Conservation (phyloP, 2,113 vertebrate species). For the Coturnix japonica region DNA sequence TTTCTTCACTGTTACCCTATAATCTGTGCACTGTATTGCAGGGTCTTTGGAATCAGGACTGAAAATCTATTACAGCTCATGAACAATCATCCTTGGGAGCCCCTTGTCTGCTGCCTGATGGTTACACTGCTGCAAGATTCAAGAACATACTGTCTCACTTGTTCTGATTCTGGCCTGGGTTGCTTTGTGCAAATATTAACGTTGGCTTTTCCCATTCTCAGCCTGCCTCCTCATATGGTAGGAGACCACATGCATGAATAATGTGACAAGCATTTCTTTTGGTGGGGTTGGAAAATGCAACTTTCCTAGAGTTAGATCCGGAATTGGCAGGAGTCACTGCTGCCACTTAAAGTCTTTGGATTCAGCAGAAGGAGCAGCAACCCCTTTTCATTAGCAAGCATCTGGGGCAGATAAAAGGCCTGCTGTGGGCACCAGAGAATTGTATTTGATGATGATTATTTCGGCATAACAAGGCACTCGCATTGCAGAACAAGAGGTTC, state of each 20-base stretch:
- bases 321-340: slow-evolving; percentile 27
- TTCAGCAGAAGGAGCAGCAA: not conserved
- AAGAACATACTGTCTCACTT: slow-evolving; percentile 10
- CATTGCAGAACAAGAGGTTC: not conserved
- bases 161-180: slow-evolving; percentile 21
- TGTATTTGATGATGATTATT: not conserved
- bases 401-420: not conserved
- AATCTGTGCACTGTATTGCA: not conserved
- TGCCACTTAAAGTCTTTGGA: not conserved
- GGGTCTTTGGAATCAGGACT: not conserved
- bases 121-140: not conserved
- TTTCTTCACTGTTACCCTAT: not conserved
- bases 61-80: not conserved
- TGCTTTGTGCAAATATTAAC: slow-evolving; percentile 61
- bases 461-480: rapidly evolving
- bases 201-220: slow-evolving; percentile 23
- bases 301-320: slow-evolving; percentile 55
- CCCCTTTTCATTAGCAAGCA: not conserved
- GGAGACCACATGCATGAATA: slow-evolving; percentile 60
- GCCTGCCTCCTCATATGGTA: slow-evolving; percentile 38
- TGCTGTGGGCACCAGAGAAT: not conserved
- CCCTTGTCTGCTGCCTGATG: rapidly evolving
- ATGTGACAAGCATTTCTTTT: slow-evolving; percentile 50
- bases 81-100: not conserved
- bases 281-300: slow-evolving; percentile 48